These are phyloP conservation scores for Cephus cinctus DNA, from an alignment of 1,140 invertebrate genomes.

Conservation along the genomic window DNA sequence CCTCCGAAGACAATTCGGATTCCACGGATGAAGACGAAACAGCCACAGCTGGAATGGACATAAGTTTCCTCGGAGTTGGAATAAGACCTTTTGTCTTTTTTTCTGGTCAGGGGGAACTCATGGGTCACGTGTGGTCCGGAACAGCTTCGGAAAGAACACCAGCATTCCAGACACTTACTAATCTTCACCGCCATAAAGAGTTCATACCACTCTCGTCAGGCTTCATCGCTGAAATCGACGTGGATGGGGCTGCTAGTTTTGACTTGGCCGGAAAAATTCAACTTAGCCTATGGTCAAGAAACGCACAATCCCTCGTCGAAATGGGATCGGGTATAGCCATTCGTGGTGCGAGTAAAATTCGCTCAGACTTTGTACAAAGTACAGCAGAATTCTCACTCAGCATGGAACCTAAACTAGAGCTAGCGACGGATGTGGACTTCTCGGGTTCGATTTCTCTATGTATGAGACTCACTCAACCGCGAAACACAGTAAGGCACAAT, in stretches of 20 bases:
- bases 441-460: slow-evolving; percentile 75
- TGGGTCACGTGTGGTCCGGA: slow-evolving; percentile 88
- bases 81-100: slow-evolving; percentile 85
- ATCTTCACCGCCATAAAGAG: slow-evolving; percentile 75
- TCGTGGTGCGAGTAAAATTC: slow-evolving; percentile 65
- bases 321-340: slow-evolving; percentile 71
- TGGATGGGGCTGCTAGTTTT: slow-evolving; percentile 75
- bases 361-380: slow-evolving; percentile 68
- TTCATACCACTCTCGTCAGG: slow-evolving; percentile 73
- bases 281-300: slow-evolving; percentile 85
- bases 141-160: slow-evolving; percentile 79
- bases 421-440: slow-evolving; percentile 80
- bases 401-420: slow-evolving; percentile 70
- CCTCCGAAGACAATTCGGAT: slow-evolving; percentile 52
- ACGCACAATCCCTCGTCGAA: slow-evolving; percentile 79
- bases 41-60: slow-evolving; percentile 82
- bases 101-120: slow-evolving; percentile 78
- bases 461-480: slow-evolving; percentile 75
- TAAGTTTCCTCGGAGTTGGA: slow-evolving; percentile 75
- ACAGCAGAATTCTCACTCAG: slow-evolving; percentile 70
- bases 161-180: slow-evolving; percentile 73
- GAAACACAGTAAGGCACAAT: slow-evolving; percentile 65
- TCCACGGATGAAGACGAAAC: slow-evolving; percentile 55
- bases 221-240: slow-evolving; percentile 67
- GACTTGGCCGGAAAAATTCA: slow-evolving; percentile 83